Base-by-base conservation (phyloP, 2,113 vertebrate species). In the Cephalopterus ornatus region DNA sequence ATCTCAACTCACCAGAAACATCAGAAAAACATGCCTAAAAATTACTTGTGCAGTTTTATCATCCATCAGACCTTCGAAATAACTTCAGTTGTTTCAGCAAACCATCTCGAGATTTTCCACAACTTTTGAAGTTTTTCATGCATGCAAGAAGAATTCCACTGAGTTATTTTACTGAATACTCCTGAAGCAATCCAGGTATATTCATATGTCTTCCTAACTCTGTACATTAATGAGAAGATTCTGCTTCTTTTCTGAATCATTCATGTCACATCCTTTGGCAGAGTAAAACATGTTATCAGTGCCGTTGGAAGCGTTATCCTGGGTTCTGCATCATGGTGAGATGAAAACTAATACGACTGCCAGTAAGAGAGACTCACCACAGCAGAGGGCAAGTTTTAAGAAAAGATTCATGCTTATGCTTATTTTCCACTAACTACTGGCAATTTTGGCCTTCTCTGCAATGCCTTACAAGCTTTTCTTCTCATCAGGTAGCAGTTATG, bases 321-420 rank as follows among this genome's bases (percentile, higher is more conserved):
- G 67, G 62, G 53, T 53, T 92, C 49, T 92, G 67, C 70, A 83
- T n/a, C 52, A 33, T 3, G n/a, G n/a, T 3, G 16, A 92, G 73
- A 91, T 7, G 47, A 89, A 74, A 93, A 88, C 27, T 44, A 77
- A 59, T 80, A 74, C n/a, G 67, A 83, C 47, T 96, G 68, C 49
- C 82, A 85, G 53, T 56, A 84, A 82, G 46, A 92, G 75, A 88
- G 68, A 83, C 27, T 90, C 88, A 81, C 75, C 72, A 81, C 28
- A 81, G 75, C 42, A 94, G 65, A 92, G 42, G 61, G 73, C 59
- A 71, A 84, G n/a, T 95, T 94, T 79, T 84, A 86, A 86, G 87
- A 88, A 95, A 89, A 94, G 65, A 92, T 77, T 61, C 33, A n/a
- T 86, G 56, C n/a, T 77, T 80, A 59, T 83, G 77, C 78, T 93